Evolutionary conservation across 1,140 invertebrate species (phyloP), one percentile per base, ranked within the genome.

Genomic region (Aporrectodea caliginosa): DNA sequence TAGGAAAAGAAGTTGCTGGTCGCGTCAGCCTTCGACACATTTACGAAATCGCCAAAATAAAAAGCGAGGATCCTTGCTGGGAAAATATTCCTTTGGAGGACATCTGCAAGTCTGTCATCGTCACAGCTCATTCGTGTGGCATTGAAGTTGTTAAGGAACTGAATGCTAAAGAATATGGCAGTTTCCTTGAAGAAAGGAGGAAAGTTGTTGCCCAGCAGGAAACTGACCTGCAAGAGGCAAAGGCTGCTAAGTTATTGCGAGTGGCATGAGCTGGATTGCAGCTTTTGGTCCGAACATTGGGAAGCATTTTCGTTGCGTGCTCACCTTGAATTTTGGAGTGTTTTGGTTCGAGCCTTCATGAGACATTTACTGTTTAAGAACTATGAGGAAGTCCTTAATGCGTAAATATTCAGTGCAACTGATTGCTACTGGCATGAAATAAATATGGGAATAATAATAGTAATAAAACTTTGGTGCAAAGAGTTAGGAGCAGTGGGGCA

Each of bases 41-140:
- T 35, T 99, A 99, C 90, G 98, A 99, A 92, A 99, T 99, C 85
- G 97, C 98, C 0, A 91, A 92, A 88, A 94, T 99, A 1, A 99
- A 99, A 89, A 90, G 91, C 22, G 86, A 93, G 87, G 98, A 99
- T 90, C 93, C 93, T 32, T 87, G 92, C 16, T 90, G 93, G 82
- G 90, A 92, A 78, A 89, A 92, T 33, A 85, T 91, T 16, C 88
- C 91, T 33, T 84, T 96, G 69, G 69, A 96, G 89, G 90, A 93
- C 84, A 91, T 98, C 83, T 97, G 94, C 87, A 90, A 92, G 84
- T 91, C 92, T 90, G 84, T 98, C 22, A 91, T 97, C 82, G 92
- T 92, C 16, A 89, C 91, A 78, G 94, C 95, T 16, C 91, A 91
- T 81, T 92, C 91, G 1, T 92, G 92, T 89, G 96, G 96, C 0